A percentile compares a stretch with the other conserved stretches of the same genome.
Evolutionary conservation across 2,888 invertebrate genomes (phyloP).

Genomic region (Phaedon cochleariae): DNA sequence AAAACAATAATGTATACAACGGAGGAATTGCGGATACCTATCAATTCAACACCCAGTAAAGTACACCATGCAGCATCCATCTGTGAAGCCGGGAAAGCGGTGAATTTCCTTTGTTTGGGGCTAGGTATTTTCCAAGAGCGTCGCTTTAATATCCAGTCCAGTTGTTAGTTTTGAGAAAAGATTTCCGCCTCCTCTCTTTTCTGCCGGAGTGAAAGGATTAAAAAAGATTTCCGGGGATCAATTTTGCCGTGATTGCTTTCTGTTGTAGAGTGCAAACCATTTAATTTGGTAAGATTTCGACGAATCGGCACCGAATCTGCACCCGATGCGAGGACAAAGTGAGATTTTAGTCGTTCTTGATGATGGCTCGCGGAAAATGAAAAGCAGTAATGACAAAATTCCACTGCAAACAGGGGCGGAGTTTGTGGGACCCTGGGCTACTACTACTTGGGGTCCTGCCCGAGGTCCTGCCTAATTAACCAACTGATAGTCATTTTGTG

Average conservation of each 20-base stretch:
- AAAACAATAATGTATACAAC: no score
- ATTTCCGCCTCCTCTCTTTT: conserved; percentile 1
- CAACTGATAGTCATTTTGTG: no score
- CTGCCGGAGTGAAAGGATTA: conserved; percentile 18
- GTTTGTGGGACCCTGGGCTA: no score
- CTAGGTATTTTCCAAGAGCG: neutral
- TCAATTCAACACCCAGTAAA: no score
- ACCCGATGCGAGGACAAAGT: conserved; percentile 1
- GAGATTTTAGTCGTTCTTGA: neutral
- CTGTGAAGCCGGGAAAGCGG: neutral
- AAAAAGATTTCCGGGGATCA: conserved; percentile 27
- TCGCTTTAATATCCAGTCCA: neutral
- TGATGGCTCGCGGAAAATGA: neutral
- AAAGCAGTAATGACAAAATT: no score
- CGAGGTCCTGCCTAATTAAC: no score
- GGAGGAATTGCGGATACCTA: no score
- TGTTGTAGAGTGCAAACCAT: conserved; percentile 22
- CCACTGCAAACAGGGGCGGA: no score
- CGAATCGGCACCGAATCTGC: neutral
- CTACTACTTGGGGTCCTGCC: no score
- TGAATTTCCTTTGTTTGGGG: conserved; percentile 4
- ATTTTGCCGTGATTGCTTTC: conserved; percentile 30
- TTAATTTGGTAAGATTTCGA: conserved; percentile 11
- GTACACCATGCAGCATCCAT: no score
- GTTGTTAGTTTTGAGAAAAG: conserved; percentile 6